phyloP scores from a whole-genome alignment of 2,888 invertebrate species.

The Chrysolina americana region DNA sequence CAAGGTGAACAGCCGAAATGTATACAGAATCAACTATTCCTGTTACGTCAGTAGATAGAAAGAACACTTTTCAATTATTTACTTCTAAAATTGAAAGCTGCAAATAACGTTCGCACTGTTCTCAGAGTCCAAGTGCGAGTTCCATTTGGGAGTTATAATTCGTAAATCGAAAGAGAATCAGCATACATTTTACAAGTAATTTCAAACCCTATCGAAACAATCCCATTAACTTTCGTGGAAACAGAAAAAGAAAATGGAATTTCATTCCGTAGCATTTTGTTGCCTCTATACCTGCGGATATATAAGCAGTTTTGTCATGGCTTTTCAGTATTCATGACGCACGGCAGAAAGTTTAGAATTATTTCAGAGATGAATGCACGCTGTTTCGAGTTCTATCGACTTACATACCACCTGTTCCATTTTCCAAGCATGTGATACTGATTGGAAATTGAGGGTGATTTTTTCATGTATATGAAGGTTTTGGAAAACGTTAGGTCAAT shows the following conservation, averaged over 20 bases:
- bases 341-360: too few species aligned
- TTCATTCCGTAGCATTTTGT: not conserved
- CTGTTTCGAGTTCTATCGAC: too few species aligned
- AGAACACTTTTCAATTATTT: too few species aligned
- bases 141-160: not conserved
- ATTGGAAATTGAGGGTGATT: too few species aligned
- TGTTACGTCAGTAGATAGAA: too few species aligned
- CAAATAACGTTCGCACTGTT: not conserved
- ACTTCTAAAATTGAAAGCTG: not conserved
- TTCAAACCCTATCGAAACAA: not conserved
- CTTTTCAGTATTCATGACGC: constrained; percentile 2
- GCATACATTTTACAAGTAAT: constrained; percentile 12
- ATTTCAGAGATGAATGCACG: too few species aligned
- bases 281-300: not conserved
- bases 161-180: not conserved
- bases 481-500: too few species aligned
- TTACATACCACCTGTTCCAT: too few species aligned
- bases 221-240: not conserved
- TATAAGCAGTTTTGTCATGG: not conserved
- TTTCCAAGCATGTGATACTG: too few species aligned
- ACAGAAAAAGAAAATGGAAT: not conserved
- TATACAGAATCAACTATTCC: too few species aligned
- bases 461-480: too few species aligned
- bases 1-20: too few species aligned
- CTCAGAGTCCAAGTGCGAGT: not conserved